These are phyloP conservation scores for Spialia ferax DNA, from an alignment of 2,888 invertebrate genomes.

Conservation along the genomic window DNA sequence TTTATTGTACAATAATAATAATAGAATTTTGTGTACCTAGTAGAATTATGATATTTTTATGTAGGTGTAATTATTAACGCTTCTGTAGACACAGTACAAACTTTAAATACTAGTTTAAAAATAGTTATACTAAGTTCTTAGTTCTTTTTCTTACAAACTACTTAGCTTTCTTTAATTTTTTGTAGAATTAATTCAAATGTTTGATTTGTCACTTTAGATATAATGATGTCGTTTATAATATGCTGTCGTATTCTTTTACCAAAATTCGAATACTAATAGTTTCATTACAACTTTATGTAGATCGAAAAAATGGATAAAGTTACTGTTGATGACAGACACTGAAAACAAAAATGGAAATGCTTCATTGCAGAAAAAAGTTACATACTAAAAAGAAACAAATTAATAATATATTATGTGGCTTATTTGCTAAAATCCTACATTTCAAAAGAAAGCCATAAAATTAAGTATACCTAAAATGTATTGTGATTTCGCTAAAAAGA, in stretches of 20 bases:
- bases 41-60: constrained; percentile 27
- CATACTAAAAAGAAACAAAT: too few species aligned
- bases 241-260: too few species aligned
- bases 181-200: not conserved
- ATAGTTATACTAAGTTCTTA: constrained; percentile 12
- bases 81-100: constrained; percentile 22
- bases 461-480: not conserved
- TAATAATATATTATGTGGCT: too few species aligned
- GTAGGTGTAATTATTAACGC: constrained; percentile 23
- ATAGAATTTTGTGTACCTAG: constrained; percentile 29
- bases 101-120: constrained; percentile 25
- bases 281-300: too few species aligned
- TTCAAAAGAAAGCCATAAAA: too few species aligned
- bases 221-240: not conserved
- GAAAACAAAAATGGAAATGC: too few species aligned
- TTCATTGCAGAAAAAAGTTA: too few species aligned
- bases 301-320: too few species aligned
- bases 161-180: not conserved
- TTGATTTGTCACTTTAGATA: not conserved
- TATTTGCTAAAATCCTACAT: too few species aligned
- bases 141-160: not conserved
- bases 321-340: too few species aligned
- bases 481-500: not conserved
- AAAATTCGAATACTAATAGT: too few species aligned
- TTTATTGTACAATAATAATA: constrained; percentile 28